A percentile compares a stretch with the other conserved stretches of the same genome.
These are phyloP conservation scores for Byasa hedistus DNA, from an alignment of 2,888 invertebrate genomes.

Conservation along the genomic window DNA sequence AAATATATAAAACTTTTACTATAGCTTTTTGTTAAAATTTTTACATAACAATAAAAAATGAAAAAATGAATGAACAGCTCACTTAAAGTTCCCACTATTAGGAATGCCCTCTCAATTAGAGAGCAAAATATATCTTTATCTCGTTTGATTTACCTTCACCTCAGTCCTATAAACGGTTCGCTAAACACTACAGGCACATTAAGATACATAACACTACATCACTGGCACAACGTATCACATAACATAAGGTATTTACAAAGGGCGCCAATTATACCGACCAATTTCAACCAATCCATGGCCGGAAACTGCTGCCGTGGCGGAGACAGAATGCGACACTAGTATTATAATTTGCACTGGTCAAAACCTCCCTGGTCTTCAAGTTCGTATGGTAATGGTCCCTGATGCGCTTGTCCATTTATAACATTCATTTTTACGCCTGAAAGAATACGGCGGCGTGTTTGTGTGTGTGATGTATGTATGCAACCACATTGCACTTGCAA, in stretches of 20 bases:
- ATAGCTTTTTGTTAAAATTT: no score
- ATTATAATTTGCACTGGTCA: constrained; percentile 46
- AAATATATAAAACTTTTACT: no score
- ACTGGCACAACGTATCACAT: constrained; percentile 35
- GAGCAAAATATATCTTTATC: neutral
- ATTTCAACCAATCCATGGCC: constrained; percentile 77
- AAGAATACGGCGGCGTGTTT: constrained; percentile 50
- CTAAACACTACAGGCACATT: constrained; percentile 25
- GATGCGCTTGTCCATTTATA: constrained; percentile 73
- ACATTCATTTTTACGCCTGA: constrained; percentile 80
- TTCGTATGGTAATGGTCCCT: constrained; percentile 73
- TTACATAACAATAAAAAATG: no score
- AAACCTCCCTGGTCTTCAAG: constrained; percentile 66
- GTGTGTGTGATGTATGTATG: constrained; percentile 36
- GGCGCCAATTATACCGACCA: constrained; percentile 69
- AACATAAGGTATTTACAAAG: constrained; percentile 22
- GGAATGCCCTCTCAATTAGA: no score
- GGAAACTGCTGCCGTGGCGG: constrained; percentile 49
- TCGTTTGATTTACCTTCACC: constrained; percentile 17
- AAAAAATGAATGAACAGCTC: no score
- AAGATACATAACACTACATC: constrained; percentile 42
- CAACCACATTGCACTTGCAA: constrained; percentile 10
- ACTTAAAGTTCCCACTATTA: no score
- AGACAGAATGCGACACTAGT: constrained; percentile 38
- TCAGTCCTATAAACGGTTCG: constrained; percentile 1